A percentile compares a stretch with the other conserved stretches of the same genome.
Evolutionary conservation across 37 sponge, comb jelly and placozoan species (phyloP).

Genomic region (Oopsacas minuta): DNA sequence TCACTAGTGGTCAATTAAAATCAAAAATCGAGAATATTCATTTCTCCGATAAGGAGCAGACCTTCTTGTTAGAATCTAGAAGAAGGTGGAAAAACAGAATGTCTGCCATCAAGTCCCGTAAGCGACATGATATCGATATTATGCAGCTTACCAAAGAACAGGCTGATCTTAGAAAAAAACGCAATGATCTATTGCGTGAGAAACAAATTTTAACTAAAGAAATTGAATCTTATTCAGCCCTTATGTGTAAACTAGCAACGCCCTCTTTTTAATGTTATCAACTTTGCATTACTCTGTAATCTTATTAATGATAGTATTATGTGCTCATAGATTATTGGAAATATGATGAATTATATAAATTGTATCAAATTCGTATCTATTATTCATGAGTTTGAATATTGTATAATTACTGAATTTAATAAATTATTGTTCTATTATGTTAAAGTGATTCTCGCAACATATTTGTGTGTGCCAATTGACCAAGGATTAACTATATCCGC

Average conservation of each 20-base stretch:
- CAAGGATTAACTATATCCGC: too few relatives aligned
- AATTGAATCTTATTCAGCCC: background rate
- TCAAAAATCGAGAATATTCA: background rate
- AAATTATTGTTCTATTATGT: too few relatives aligned
- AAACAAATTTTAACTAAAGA: background rate
- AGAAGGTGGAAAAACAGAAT: background rate
- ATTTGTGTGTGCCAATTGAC: too few relatives aligned
- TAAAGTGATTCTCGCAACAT: too few relatives aligned
- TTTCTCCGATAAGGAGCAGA: background rate
- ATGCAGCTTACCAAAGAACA: background rate
- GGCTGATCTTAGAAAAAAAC: background rate
- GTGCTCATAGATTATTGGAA: too few relatives aligned
- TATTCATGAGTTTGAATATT: too few relatives aligned
- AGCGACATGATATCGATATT: background rate
- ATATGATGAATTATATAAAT: too few relatives aligned
- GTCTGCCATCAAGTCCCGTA: background rate
- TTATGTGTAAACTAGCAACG: too few relatives aligned
- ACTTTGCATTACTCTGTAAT: too few relatives aligned
- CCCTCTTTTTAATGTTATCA: background rate
- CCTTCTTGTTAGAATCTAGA: background rate
- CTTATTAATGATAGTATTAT: too few relatives aligned
- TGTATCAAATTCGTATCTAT: too few relatives aligned
- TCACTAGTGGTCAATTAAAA: background rate
- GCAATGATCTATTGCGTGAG: background rate
- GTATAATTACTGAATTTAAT: too few relatives aligned